Evolutionary conservation across 1,140 invertebrate genomes (phyloP).

Genomic region (Drosophila malerkotliana): DNA sequence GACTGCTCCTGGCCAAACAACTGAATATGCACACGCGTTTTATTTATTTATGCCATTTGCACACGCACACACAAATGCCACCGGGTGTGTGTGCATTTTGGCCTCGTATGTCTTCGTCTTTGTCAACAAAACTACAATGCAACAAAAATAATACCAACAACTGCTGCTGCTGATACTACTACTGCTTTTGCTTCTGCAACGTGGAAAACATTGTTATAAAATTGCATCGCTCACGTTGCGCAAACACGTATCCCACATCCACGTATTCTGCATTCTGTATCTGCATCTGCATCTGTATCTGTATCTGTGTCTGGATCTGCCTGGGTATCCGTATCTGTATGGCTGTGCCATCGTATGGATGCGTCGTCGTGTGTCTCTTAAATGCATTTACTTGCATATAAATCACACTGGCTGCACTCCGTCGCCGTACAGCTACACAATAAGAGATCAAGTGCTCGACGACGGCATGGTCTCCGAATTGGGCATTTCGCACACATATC

Average conservation of each 20-base stretch:
- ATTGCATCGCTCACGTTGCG: conserved; percentile 79
- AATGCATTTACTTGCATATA: conserved; percentile 83
- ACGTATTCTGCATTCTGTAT: conserved; percentile 50
- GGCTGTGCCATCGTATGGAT: conserved; percentile 30
- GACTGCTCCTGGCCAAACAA: conserved; percentile 46
- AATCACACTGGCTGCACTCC: conserved; percentile 51
- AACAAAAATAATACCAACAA: conserved; percentile 42
- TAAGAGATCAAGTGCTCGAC: conserved; percentile 89
- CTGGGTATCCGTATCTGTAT: conserved; percentile 10
- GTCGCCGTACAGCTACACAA: conserved; percentile 86
- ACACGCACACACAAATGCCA: conserved; percentile 16
- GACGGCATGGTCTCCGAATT: conserved; percentile 94
- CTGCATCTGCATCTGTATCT: conserved; percentile 29
- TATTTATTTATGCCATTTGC: conserved; percentile 81
- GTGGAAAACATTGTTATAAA: conserved; percentile 82
- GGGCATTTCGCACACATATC: conserved; percentile 91
- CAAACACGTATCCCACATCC: conserved; percentile 67
- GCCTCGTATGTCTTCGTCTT: conserved; percentile 80
- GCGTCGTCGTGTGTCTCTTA: conserved; percentile 56
- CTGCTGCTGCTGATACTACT: conserved; percentile 15
- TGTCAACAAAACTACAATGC: conserved; percentile 76
- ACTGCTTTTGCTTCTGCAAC: conserved; percentile 42
- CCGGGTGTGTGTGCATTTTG: conserved; percentile 40
- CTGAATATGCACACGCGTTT: conserved; percentile 67
- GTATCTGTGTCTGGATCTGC: conserved; percentile 13